Evolutionary conservation across 2,113 vertebrate genomes (phyloP).

Genomic region (Lampris megalopsis): DNA sequence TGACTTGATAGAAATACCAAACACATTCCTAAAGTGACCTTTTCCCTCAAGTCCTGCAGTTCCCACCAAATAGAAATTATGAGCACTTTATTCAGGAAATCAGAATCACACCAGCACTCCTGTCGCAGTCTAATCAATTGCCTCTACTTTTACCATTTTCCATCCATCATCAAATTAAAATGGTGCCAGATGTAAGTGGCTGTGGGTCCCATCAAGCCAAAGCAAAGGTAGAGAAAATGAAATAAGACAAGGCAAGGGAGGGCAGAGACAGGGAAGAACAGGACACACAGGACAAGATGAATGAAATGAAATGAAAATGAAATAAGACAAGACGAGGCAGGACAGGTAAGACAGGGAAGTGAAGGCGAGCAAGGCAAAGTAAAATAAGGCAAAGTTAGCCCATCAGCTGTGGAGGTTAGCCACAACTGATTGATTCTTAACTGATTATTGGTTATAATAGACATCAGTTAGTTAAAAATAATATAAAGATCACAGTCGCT

Average conservation of each 20-base stretch:
- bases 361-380: no score
- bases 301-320: slow-evolving; percentile 34
- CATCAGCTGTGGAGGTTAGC: no score
- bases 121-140: slow-evolving; percentile 51
- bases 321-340: slow-evolving; percentile 6
- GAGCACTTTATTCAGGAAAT: neutral
- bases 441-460: no score
- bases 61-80: no score
- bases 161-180: slow-evolving; percentile 55
- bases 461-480: no score
- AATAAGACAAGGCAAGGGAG: slow-evolving; percentile 55
- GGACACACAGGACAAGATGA: neutral
- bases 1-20: slow-evolving; percentile 45
- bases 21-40: neutral
- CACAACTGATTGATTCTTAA: no score
- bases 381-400: no score
- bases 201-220: slow-evolving; percentile 67
- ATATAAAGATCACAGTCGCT: no score
- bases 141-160: slow-evolving; percentile 55
- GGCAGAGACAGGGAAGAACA: slow-evolving; percentile 15
- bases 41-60: no score
- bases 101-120: slow-evolving; percentile 17
- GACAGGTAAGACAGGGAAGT: neutral
- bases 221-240: slow-evolving; percentile 46
- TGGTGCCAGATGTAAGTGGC: slow-evolving; percentile 68